A percentile compares a stretch with the other conserved stretches of the same genome.
These are phyloP conservation scores for Whitmania pigra DNA, from an alignment of 1,140 invertebrate genomes.

Conservation along the genomic window DNA sequence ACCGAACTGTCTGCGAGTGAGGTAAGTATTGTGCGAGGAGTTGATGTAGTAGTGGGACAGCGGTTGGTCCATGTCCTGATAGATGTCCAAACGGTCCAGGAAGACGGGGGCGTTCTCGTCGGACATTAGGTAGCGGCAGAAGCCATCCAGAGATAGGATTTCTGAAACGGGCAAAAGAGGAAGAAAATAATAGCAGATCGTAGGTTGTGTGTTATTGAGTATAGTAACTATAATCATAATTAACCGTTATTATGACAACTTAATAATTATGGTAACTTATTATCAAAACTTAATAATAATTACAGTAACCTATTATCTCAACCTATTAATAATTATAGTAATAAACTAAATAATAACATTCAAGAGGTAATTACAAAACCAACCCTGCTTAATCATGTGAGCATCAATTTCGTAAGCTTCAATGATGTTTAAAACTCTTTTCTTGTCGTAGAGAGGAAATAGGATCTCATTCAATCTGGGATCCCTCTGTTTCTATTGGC, in stretches of 20 bases:
- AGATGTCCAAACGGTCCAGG: constrained; percentile 84
- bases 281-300: not conserved
- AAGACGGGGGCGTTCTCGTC: constrained; percentile 98
- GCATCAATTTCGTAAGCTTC: constrained; percentile 64
- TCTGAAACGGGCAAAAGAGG: constrained; percentile 34
- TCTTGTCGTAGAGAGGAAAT: constrained; percentile 91
- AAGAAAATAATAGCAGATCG: too few species aligned
- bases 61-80: constrained; percentile 96
- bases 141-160: constrained; percentile 77
- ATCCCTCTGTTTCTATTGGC: constrained; percentile 72
- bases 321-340: not conserved
- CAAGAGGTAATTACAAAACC: not conserved
- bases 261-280: not conserved
- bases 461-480: constrained; percentile 96
- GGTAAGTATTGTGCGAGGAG: constrained; percentile 96
- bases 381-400: not conserved
- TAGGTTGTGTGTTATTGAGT: too few species aligned
- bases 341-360: not conserved
- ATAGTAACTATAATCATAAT: too few species aligned
- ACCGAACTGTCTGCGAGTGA: constrained; percentile 84
- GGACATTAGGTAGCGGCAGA: constrained; percentile 93
- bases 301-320: too few species aligned
- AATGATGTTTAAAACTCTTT: constrained; percentile 82
- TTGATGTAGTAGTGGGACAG: constrained; percentile 97
- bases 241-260: too few species aligned